Conservation (phyloP, 2,797 vertebrate genomes). For the Gymnopithys bicolor region DNA sequence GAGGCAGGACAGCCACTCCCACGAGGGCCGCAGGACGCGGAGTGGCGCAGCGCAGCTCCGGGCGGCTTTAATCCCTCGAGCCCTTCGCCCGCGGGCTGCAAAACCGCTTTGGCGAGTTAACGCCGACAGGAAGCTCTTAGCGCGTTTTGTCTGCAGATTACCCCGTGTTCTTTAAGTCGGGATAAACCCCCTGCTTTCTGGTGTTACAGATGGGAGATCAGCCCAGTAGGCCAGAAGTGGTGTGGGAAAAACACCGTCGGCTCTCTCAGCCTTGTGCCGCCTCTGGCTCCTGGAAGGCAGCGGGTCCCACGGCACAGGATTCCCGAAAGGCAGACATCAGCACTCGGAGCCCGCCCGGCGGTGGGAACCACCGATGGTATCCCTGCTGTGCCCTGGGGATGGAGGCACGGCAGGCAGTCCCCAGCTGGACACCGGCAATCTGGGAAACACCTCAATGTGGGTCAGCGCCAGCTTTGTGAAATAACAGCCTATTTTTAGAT, state of each 20-base stretch:
- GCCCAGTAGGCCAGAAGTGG: not conserved
- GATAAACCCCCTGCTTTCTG: accelerated
- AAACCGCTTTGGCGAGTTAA: not conserved
- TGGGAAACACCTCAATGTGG: not conserved
- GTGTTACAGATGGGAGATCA: not conserved
- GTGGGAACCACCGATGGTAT: accelerated
- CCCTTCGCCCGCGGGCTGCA: not conserved
- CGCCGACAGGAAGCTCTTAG: not conserved
- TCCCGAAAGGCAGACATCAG: accelerated
- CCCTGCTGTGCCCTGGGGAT: accelerated
- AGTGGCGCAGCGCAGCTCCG: not conserved
- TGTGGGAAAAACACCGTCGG: accelerated
- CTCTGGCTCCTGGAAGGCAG: accelerated
- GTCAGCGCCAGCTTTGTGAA: not conserved
- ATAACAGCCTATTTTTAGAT: not conserved
- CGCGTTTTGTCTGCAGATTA: accelerated
- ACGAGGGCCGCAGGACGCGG: not conserved
- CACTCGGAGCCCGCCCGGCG: accelerated
- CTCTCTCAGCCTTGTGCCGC: not conserved
- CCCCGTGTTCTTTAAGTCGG: not conserved
- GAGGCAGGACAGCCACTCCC: not conserved
- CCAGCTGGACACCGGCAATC: not conserved
- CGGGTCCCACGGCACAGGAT: accelerated
- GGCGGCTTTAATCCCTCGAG: accelerated
- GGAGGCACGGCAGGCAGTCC: no score